phyloP scores from a whole-genome alignment of 92 coral and sea anemone species.

The Epizoanthus ramosus region DNA sequence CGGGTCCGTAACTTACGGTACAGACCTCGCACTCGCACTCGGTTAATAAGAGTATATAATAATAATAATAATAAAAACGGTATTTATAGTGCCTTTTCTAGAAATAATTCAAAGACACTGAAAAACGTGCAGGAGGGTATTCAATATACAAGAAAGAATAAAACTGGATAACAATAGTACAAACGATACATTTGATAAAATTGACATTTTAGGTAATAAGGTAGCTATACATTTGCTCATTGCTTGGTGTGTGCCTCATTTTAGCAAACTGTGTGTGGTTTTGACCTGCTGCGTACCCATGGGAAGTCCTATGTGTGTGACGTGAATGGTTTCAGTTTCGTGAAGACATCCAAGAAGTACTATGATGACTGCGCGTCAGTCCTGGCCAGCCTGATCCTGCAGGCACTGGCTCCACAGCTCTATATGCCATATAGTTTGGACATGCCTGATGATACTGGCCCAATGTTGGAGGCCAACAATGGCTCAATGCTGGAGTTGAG shows the following conservation, averaged over 20 bases:
- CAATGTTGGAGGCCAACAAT: slow-evolving; percentile 70
- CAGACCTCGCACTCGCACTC: no score
- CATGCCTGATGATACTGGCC: slow-evolving; percentile 61
- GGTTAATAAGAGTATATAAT: no score
- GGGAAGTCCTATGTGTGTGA: slow-evolving; percentile 98
- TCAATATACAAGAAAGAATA: no score
- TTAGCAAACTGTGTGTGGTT: slow-evolving; percentile 99
- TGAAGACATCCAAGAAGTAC: slow-evolving; percentile 97
- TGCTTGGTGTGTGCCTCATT: background rate
- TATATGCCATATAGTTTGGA: slow-evolving; percentile 77
- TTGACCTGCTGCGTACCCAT: slow-evolving; percentile 90
- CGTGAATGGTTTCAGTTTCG: slow-evolving; percentile 98
- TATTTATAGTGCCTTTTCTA: no score
- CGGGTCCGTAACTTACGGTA: no score
- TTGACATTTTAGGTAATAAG: no score
- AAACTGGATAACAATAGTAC: no score
- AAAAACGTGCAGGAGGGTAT: no score
- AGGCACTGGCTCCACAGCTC: slow-evolving; percentile 90
- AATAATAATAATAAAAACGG: no score
- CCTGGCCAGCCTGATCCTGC: slow-evolving; percentile 81
- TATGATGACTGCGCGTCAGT: slow-evolving; percentile 97
- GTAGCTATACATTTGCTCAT: no score
- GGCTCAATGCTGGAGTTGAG: slow-evolving; percentile 90
- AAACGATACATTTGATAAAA: no score
- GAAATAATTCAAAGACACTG: no score